Evolutionary conservation across 2,888 invertebrate species (phyloP).

Genomic region (Cataglyphis livida): DNA sequence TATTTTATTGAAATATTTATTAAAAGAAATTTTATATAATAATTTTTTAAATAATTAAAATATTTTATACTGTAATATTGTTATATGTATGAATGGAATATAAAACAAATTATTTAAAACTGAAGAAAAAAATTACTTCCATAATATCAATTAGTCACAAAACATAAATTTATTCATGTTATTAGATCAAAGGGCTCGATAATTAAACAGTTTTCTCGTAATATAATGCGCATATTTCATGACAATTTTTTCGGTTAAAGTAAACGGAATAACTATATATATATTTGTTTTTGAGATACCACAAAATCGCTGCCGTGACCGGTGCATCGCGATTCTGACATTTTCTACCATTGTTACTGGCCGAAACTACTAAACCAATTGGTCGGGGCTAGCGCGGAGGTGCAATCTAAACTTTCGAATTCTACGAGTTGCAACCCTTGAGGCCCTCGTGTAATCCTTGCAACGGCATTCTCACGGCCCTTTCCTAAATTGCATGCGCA

Average conservation of each 20-base stretch:
- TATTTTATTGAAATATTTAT: not conserved
- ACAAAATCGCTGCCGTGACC: constrained; percentile 15
- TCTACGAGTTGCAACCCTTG: constrained; percentile 59
- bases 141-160: not conserved
- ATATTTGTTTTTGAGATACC: constrained; percentile 10
- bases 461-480: constrained; percentile 22
- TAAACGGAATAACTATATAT: not conserved
- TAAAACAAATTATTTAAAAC: constrained; percentile 4
- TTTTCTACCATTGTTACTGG: constrained; percentile 39
- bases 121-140: constrained; percentile 6
- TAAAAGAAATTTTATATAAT: not conserved
- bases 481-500: constrained; percentile 6
- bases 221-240: not conserved
- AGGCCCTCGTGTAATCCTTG: constrained; percentile 37
- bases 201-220: not conserved
- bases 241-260: not conserved
- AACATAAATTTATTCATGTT: not conserved
- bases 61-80: not conserved
- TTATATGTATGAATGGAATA: not conserved
- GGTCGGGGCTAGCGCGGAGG: constrained; percentile 50
- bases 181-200: not conserved
- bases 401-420: constrained; percentile 68
- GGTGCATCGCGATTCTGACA: constrained; percentile 19
- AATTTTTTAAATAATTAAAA: not conserved
- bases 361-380: constrained; percentile 67